Evolutionary conservation across 2,113 vertebrate genomes (phyloP).

Genomic region (Crotalus viridis): DNA sequence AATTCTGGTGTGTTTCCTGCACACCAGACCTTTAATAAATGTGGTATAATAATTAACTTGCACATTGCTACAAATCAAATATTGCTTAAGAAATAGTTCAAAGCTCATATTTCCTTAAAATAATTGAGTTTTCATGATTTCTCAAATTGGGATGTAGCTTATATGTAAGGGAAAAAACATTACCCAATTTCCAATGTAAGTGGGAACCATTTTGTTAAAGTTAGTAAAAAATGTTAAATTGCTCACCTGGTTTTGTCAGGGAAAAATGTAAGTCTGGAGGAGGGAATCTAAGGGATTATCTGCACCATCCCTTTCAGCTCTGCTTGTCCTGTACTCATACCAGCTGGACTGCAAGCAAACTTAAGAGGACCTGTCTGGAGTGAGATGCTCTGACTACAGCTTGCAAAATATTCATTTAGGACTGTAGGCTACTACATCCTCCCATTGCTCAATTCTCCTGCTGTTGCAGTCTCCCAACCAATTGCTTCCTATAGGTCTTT

Average conservation of each 20-base stretch:
- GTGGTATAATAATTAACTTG: neutral
- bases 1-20: neutral
- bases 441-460: neutral
- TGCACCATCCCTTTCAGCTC: neutral
- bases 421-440: neutral
- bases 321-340: neutral
- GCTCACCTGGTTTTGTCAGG: neutral
- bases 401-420: neutral
- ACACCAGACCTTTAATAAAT: neutral
- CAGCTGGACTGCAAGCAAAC: neutral
- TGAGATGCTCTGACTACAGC: neutral
- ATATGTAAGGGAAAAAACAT: neutral
- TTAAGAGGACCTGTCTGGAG: neutral
- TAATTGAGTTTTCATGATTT: neutral
- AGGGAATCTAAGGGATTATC: neutral
- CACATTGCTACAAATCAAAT: neutral
- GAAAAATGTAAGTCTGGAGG: too few relatives aligned
- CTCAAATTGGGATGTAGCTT: neutral
- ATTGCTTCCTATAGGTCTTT: neutral
- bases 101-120: neutral
- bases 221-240: neutral
- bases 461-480: neutral
- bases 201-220: neutral
- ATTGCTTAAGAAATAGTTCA: conserved; percentile 9
- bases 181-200: neutral